phyloP scores from a whole-genome alignment of 2,113 vertebrate species.

The Nannobrachium achirus region DNA sequence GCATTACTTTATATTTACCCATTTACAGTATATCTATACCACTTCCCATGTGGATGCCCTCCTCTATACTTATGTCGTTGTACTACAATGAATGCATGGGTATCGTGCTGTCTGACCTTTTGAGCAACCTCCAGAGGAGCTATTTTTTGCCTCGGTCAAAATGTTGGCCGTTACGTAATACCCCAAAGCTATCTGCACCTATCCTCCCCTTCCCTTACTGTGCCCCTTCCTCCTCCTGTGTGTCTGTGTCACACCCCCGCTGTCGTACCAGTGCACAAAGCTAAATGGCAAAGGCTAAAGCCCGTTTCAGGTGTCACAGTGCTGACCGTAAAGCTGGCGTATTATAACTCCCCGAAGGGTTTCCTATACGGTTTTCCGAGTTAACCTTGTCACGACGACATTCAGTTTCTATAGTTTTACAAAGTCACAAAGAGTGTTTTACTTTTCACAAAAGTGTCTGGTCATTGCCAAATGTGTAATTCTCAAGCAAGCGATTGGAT shows the following conservation, averaged over 20 bases:
- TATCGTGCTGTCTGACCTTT: slow-evolving; percentile 76
- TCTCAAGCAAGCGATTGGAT: not conserved
- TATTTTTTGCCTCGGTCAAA: slow-evolving; percentile 73
- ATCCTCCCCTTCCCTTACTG: slow-evolving; percentile 12
- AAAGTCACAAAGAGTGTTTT: too few relatives aligned
- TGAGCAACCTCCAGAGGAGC: slow-evolving; percentile 68
- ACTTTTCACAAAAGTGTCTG: slow-evolving; percentile 10
- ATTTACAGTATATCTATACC: not conserved
- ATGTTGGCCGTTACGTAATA: slow-evolving; percentile 75
- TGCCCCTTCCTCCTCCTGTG: slow-evolving; percentile 18
- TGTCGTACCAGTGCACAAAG: slow-evolving; percentile 22
- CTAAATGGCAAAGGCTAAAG: slow-evolving; percentile 75
- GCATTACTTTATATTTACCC: too few relatives aligned
- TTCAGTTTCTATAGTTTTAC: slow-evolving; percentile 18
- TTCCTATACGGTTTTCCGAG: not conserved
- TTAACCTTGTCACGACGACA: slow-evolving; percentile 21
- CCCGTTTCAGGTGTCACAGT: slow-evolving; percentile 63
- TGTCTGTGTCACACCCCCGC: slow-evolving; percentile 11
- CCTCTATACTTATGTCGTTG: slow-evolving; percentile 45
- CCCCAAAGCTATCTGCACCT: slow-evolving; percentile 54
- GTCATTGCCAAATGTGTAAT: not conserved
- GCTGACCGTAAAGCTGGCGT: slow-evolving; percentile 33
- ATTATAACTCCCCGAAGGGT: slow-evolving; percentile 25
- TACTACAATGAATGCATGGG: slow-evolving; percentile 61
- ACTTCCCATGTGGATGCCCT: slow-evolving; percentile 5